Evolutionary conservation across 1,140 invertebrate genomes (phyloP).

Genomic region (Idris sp.): DNA sequence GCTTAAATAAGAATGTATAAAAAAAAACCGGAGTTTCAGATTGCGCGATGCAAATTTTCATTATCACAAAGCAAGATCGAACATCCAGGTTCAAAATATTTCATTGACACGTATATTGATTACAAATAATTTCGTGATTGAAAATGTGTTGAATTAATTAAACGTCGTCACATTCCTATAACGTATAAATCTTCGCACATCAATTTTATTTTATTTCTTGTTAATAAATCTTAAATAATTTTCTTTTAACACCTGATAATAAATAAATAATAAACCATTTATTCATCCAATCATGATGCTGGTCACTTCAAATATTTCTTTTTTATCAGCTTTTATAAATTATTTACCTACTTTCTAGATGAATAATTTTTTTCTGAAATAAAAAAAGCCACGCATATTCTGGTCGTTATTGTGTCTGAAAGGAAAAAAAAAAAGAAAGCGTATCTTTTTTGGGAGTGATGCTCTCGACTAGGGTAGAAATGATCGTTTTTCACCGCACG

Average conservation of each 20-base stretch:
- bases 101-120: constrained; percentile 36
- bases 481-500: constrained; percentile 53
- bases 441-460: constrained; percentile 51
- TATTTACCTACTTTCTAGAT: constrained; percentile 8
- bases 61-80: constrained; percentile 4
- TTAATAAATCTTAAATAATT: no score
- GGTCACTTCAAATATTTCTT: no score
- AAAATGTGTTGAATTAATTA: constrained; percentile 25
- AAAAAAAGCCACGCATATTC: constrained; percentile 8
- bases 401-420: constrained; percentile 42
- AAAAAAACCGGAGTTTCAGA: constrained; percentile 23
- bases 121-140: constrained; percentile 10
- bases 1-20: constrained; percentile 10
- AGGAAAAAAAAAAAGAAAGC: constrained; percentile 43
- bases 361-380: constrained; percentile 11
- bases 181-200: no score
- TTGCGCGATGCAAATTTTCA: constrained; percentile 25
- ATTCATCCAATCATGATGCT: no score
- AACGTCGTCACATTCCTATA: constrained; percentile 1
- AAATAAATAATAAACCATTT: no score
- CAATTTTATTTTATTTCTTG: no score
- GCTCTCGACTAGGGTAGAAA: constrained; percentile 45
- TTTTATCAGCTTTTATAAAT: neutral
- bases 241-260: no score
- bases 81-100: constrained; percentile 22